phyloP scores from a whole-genome alignment of 2,888 invertebrate genomes.

The Artemia sp. region DNA sequence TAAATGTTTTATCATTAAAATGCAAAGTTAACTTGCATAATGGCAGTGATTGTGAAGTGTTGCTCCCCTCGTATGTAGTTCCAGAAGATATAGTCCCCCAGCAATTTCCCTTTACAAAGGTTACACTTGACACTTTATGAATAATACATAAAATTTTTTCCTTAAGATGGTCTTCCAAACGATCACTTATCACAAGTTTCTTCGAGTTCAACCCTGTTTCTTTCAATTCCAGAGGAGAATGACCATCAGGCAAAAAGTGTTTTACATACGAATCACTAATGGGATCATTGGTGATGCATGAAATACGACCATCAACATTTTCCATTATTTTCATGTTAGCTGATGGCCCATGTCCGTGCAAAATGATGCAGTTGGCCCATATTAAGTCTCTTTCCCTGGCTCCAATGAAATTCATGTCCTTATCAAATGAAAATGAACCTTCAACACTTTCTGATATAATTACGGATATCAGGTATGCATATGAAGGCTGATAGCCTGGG shows the following conservation, averaged over 20 bases:
- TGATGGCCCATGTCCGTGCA: slow-evolving; percentile 1
- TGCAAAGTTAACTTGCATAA: slow-evolving; percentile 15
- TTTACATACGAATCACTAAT: too few relatives aligned
- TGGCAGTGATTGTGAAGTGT: neutral
- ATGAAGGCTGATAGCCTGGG: neutral
- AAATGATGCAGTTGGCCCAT: slow-evolving; percentile 10
- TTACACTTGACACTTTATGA: neutral
- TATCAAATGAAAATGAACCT: neutral
- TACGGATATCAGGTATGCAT: neutral
- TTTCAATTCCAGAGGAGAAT: neutral
- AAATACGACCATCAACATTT: neutral
- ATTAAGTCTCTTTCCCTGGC: neutral
- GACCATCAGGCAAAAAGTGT: neutral
- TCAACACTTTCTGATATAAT: neutral
- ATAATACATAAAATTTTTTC: neutral
- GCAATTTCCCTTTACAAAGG: neutral
- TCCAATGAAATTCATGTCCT: neutral
- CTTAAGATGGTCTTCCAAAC: neutral
- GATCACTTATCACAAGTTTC: neutral
- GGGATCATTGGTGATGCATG: neutral
- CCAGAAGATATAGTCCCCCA: neutral
- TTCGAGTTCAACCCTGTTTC: neutral
- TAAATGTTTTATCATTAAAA: slow-evolving; percentile 15
- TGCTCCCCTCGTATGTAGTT: neutral
- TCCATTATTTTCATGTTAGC: neutral